These are phyloP conservation scores for Noctilio leporinus DNA, from an alignment of 2,113 vertebrate species.

Conservation along the genomic window DNA sequence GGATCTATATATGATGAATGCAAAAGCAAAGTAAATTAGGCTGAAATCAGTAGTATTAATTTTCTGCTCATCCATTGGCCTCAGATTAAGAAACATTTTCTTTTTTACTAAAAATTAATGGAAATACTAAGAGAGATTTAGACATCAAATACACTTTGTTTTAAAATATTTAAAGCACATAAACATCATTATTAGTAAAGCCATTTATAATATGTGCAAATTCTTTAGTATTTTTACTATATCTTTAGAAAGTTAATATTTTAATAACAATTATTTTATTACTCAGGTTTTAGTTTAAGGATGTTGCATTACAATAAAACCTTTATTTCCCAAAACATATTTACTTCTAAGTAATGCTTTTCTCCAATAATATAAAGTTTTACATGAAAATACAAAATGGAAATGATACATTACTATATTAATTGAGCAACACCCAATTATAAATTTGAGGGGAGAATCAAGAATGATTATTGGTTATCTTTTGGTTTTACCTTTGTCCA, in stretches of 20 bases:
- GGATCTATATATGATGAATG: background rate
- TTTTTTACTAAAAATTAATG: background rate
- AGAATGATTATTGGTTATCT: background rate
- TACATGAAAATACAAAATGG: background rate
- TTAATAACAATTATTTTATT: background rate
- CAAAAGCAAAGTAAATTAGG: background rate
- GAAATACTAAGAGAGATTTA: background rate
- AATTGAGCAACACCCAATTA: background rate
- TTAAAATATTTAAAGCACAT: background rate
- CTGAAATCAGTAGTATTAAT: background rate
- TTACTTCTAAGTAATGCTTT: background rate
- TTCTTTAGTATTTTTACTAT: background rate
- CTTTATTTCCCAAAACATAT: background rate
- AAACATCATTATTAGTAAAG: background rate
- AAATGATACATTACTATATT: background rate
- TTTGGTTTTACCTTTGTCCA: background rate
- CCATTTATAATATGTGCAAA: background rate
- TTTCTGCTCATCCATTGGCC: background rate
- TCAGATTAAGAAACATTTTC: background rate
- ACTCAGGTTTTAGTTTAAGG: background rate
- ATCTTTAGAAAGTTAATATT: background rate
- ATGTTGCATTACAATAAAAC: background rate
- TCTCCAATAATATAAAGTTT: background rate
- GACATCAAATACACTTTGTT: background rate
- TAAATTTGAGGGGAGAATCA: background rate